A percentile compares a stretch with the other conserved stretches of the same genome.
phyloP scores from a whole-genome alignment of 1,140 invertebrate genomes.

The Chrysomallon squamiferum region DNA sequence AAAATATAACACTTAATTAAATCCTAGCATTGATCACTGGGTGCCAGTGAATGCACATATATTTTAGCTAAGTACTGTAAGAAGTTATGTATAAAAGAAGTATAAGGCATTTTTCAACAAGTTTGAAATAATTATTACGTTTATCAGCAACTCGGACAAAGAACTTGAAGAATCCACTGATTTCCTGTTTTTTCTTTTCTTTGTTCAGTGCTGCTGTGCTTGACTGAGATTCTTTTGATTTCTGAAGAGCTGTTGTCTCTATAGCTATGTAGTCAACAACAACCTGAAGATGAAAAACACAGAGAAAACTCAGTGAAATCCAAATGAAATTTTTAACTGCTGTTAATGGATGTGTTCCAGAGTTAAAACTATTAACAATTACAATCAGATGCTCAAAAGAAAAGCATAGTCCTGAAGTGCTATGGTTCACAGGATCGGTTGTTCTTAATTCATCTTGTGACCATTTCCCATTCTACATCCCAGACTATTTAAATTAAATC shows the following conservation, averaged over 20 bases:
- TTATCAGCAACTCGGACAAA: slow-evolving; percentile 42
- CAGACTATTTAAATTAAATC: no score
- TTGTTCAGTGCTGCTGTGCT: slow-evolving; percentile 23
- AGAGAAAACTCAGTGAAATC: background rate
- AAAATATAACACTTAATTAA: no score
- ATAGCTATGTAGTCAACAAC: slow-evolving; percentile 30
- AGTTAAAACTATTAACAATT: background rate
- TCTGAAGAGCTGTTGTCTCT: slow-evolving; percentile 33
- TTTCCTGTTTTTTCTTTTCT: slow-evolving; percentile 40
- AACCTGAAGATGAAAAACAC: slow-evolving; percentile 19
- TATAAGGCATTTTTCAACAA: no score
- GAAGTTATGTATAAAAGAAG: no score
- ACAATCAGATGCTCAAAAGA: background rate
- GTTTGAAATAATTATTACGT: slow-evolving; percentile 20
- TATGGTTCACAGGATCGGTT: no score
- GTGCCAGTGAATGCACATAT: no score
- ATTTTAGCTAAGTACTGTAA: no score
- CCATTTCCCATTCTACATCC: no score
- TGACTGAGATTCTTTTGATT: slow-evolving; percentile 32
- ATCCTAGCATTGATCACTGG: no score
- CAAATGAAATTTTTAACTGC: background rate
- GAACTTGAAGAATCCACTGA: slow-evolving; percentile 38
- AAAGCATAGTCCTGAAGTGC: no score
- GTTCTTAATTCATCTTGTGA: no score
- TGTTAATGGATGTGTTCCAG: background rate